Conservation (phyloP, 1,140 invertebrate genomes). For the Trichomalopsis sarcophagae region DNA sequence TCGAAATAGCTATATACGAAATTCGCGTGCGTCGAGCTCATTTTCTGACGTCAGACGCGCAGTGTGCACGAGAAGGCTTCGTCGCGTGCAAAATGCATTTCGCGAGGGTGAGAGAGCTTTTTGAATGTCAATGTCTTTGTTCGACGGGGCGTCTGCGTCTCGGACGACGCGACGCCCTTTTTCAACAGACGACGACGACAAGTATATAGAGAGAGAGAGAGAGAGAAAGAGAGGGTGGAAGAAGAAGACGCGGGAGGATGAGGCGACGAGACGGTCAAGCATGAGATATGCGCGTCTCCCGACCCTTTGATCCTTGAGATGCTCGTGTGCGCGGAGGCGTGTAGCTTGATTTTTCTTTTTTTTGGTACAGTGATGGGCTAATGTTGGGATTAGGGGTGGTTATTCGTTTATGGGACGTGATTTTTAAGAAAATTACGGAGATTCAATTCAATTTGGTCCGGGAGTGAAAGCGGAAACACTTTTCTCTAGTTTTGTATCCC, state of each 20-base stretch:
- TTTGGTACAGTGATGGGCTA: neutral
- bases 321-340: too few species aligned
- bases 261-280: neutral
- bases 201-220: neutral
- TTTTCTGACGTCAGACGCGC: conserved; percentile 26
- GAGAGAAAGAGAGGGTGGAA: neutral
- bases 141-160: conserved; percentile 34
- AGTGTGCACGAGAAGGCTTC: conserved; percentile 10
- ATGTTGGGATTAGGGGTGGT: too few species aligned
- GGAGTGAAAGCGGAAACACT: too few species aligned
- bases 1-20: neutral
- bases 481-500: too few species aligned
- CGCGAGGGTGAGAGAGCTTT: conserved; percentile 59
- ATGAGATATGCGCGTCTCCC: neutral
- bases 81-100: conserved; percentile 56
- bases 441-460: too few species aligned
- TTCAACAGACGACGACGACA: neutral
- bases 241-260: neutral
- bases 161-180: conserved; percentile 26
- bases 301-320: neutral
- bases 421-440: too few species aligned
- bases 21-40: conserved; percentile 7
- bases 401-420: too few species aligned
- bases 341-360: neutral
- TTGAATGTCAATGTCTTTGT: conserved; percentile 73